Percentiles rank a stretch among this genome's conserved stretches.
Conservation (phyloP, 2,113 vertebrate genomes). For the Cololabis saira region DNA sequence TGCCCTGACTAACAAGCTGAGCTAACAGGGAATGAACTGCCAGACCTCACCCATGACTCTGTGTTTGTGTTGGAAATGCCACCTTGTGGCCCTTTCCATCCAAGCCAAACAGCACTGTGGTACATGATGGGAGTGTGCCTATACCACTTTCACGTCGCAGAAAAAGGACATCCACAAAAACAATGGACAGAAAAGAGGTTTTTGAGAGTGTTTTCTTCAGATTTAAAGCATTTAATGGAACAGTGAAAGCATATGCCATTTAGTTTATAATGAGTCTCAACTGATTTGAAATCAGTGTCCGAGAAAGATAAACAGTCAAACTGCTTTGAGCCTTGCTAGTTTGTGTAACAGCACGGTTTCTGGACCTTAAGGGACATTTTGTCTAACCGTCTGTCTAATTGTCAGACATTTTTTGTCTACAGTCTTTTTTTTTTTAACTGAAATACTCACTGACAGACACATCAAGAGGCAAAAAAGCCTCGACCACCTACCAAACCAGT, state of each 20-base stretch:
- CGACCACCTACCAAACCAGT: slow-evolving; percentile 49
- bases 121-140: slow-evolving; percentile 41
- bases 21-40: slow-evolving; percentile 69
- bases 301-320: slow-evolving; percentile 54
- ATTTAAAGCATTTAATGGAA: slow-evolving; percentile 45
- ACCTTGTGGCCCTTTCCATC: slow-evolving; percentile 38
- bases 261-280: slow-evolving; percentile 73
- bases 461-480: slow-evolving; percentile 37
- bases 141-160: slow-evolving; percentile 32
- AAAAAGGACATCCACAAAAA: slow-evolving; percentile 41
- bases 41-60: slow-evolving; percentile 44
- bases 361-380: slow-evolving; percentile 43
- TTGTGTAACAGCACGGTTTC: slow-evolving; percentile 22
- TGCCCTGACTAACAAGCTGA: slow-evolving; percentile 66
- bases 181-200: not conserved
- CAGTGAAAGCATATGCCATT: slow-evolving; percentile 46
- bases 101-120: slow-evolving; percentile 63
- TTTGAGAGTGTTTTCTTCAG: slow-evolving; percentile 5
- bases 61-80: slow-evolving; percentile 77
- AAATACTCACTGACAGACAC: slow-evolving; percentile 8
- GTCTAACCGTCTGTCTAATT: not conserved
- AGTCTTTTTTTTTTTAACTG: slow-evolving; percentile 12
- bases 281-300: slow-evolving; percentile 64
- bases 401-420: not conserved
- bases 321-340: slow-evolving; percentile 26